Evolutionary conservation across 2,113 vertebrate species (phyloP).

Genomic region (Cyprinodon variegatus): DNA sequence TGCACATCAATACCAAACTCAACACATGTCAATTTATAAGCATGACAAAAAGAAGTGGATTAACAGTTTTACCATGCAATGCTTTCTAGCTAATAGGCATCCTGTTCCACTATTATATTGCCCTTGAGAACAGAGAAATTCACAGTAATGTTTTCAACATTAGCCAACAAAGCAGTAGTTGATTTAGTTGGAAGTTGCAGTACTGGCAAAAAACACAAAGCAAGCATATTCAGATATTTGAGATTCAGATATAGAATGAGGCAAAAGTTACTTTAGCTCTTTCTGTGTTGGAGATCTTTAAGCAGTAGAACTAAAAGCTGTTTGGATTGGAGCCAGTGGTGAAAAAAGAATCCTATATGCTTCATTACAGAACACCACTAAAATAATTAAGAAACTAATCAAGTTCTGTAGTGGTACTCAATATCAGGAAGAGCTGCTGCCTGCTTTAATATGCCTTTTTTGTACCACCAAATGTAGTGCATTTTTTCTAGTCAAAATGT

Average conservation of each 20-base stretch:
- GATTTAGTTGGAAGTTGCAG: constrained; percentile 45
- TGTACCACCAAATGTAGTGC: no score
- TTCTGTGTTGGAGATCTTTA: neutral
- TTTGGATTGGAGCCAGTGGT: constrained; percentile 2
- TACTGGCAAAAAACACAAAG: constrained; percentile 53
- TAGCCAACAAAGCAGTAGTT: constrained; percentile 60
- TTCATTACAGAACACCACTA: no score
- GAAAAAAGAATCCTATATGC: no score
- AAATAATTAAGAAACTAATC: no score
- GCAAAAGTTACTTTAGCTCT: constrained; percentile 17
- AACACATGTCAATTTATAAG: constrained; percentile 49
- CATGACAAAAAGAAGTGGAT: constrained; percentile 17
- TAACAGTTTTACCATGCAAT: constrained; percentile 63
- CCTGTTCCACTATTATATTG: constrained; percentile 57
- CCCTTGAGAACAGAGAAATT: constrained; percentile 47
- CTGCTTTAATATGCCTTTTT: no score
- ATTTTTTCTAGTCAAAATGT: no score
- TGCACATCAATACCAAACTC: constrained; percentile 44
- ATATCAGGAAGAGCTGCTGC: no score
- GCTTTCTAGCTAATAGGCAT: constrained; percentile 59
- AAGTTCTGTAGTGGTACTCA: no score
- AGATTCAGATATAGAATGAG: constrained; percentile 35
- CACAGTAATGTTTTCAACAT: constrained; percentile 43
- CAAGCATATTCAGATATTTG: constrained; percentile 51
- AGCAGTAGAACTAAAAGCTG: constrained; percentile 14